Conservation (phyloP, 2,888 invertebrate species). For the Thymelicus acteon region DNA sequence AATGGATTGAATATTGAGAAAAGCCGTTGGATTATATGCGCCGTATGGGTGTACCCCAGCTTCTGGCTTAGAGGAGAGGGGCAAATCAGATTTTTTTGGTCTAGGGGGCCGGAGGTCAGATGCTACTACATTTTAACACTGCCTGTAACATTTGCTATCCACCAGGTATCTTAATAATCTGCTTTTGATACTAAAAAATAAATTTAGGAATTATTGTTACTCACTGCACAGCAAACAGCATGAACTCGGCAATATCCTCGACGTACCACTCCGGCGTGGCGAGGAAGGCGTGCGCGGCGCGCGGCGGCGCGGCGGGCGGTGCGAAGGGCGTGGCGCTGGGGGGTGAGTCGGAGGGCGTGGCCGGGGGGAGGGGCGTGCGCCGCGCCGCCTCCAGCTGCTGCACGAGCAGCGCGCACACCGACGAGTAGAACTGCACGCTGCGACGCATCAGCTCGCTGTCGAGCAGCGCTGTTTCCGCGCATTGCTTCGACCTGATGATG, state of each 20-base stretch:
- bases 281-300: constrained; percentile 88
- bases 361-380: constrained; percentile 69
- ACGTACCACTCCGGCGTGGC: constrained; percentile 99
- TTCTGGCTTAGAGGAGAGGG: too few species aligned
- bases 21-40: too few species aligned
- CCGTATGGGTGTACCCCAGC: too few species aligned
- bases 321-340: constrained; percentile 79
- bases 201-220: constrained; percentile 51
- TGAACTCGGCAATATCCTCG: constrained; percentile 98
- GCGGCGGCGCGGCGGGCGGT: constrained; percentile 82
- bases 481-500: constrained; percentile 90
- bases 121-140: too few species aligned
- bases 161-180: too few species aligned
- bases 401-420: constrained; percentile 92
- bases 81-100: too few species aligned
- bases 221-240: constrained; percentile 96
- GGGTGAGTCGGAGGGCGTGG: constrained; percentile 84
- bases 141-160: too few species aligned
- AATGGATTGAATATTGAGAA: too few species aligned
- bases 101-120: too few species aligned
- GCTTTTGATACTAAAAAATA: too few species aligned
- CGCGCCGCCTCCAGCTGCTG: constrained; percentile 85
- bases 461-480: constrained; percentile 95
- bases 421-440: constrained; percentile 94
- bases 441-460: constrained; percentile 93